These are phyloP conservation scores for Blastobasis lacticolella DNA, from an alignment of 2,888 invertebrate species.

Conservation along the genomic window DNA sequence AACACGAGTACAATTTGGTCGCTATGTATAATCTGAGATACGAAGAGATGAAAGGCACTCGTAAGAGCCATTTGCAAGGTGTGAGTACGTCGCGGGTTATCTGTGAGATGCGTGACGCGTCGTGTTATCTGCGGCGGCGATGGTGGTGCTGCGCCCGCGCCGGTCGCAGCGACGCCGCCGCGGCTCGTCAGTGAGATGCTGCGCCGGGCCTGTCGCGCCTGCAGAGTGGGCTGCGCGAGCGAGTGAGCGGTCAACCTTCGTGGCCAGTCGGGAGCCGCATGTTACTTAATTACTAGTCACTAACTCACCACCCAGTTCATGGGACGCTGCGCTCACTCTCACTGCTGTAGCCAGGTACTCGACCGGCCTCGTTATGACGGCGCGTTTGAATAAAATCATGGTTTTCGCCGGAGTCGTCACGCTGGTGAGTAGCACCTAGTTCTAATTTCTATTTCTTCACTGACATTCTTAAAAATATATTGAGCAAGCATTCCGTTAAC, in stretches of 20 bases:
- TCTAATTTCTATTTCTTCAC: too few species aligned
- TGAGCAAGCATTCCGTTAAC: too few species aligned
- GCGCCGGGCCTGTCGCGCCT: constrained; percentile 15
- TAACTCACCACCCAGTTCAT: not conserved
- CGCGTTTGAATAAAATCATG: not conserved
- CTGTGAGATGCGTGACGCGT: not conserved
- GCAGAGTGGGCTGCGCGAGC: constrained; percentile 15
- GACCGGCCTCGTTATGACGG: not conserved
- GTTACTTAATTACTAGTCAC: not conserved
- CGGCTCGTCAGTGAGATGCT: constrained; percentile 32
- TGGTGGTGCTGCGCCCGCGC: constrained; percentile 11
- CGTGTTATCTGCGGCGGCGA: not conserved
- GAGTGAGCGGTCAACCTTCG: constrained; percentile 11
- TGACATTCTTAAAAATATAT: too few species aligned
- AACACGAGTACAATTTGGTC: too few species aligned
- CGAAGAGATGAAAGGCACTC: not conserved
- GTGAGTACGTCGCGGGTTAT: not conserved
- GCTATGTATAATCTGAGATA: not conserved
- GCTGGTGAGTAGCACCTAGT: not conserved
- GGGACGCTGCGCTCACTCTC: not conserved
- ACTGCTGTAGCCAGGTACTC: not conserved
- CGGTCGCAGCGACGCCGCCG: constrained; percentile 17
- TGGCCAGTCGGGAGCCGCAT: constrained; percentile 1
- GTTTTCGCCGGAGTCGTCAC: not conserved
- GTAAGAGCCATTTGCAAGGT: not conserved